A percentile compares a stretch with the other conserved stretches of the same genome.
Conservation (phyloP, 1,140 invertebrate genomes). For the Brachionus koreanus region DNA sequence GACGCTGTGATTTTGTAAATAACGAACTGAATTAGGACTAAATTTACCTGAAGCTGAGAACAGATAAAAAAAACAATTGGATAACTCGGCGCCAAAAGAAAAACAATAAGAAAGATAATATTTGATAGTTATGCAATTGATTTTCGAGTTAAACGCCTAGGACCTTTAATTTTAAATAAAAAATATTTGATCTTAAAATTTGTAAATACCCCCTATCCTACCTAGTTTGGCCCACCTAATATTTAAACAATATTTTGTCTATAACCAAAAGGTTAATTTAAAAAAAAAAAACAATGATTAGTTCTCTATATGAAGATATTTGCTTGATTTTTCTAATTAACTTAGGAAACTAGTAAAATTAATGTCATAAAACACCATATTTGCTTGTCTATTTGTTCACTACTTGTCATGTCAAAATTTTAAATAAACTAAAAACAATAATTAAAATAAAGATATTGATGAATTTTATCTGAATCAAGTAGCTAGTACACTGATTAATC, state of each 20-base stretch:
- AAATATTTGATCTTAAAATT: background rate
- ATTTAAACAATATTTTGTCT: constrained; percentile 5
- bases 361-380: constrained; percentile 7
- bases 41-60: background rate
- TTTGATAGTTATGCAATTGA: background rate
- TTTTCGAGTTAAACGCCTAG: background rate
- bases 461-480: background rate
- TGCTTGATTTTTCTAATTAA: constrained; percentile 22
- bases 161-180: background rate
- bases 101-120: background rate
- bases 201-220: background rate
- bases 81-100: background rate
- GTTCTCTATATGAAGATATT: background rate
- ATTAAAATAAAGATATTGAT: background rate
- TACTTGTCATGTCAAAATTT: constrained; percentile 27
- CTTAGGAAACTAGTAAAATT: constrained; percentile 7
- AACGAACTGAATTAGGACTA: background rate
- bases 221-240: background rate
- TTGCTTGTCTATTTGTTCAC: background rate
- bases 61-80: background rate
- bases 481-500: background rate
- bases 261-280: constrained; percentile 29
- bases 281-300: constrained; percentile 9
- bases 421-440: background rate
- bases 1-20: background rate